Evolutionary conservation across 1,140 invertebrate species (phyloP).

Genomic region (Bombus polaris): DNA sequence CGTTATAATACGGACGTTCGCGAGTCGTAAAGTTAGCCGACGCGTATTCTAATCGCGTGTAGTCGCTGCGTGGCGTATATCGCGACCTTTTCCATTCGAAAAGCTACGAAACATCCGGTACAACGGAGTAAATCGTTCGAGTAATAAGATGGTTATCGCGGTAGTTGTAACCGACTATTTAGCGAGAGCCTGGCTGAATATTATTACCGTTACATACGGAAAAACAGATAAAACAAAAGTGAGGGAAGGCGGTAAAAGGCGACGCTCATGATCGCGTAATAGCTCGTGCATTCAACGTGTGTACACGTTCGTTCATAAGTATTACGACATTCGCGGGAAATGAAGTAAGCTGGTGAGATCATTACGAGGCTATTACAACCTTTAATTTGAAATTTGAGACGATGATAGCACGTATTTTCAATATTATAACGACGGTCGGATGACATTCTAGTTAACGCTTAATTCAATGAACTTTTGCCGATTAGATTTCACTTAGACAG

Average conservation of each 20-base stretch:
- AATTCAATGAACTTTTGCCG: background rate
- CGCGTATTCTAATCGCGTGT: background rate
- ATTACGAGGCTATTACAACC: background rate
- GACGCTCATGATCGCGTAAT: slow-evolving; percentile 31
- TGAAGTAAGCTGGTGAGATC: background rate
- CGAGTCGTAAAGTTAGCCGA: slow-evolving; percentile 20
- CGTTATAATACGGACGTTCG: slow-evolving; percentile 37
- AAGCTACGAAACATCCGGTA: slow-evolving; percentile 21
- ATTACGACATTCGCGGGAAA: background rate
- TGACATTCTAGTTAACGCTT: background rate
- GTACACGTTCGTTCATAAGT: background rate
- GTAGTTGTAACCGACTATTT: slow-evolving; percentile 35
- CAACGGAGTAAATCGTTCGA: slow-evolving; percentile 32
- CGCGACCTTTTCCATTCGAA: slow-evolving; percentile 20
- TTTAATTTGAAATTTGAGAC: background rate
- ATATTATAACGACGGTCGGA: background rate
- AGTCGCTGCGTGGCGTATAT: background rate
- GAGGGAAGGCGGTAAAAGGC: background rate
- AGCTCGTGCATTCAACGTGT: background rate
- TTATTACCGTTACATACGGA: slow-evolving; percentile 35
- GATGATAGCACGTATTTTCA: background rate
- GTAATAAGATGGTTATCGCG: slow-evolving; percentile 47
- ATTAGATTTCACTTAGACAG: too few relatives aligned
- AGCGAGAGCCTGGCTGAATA: slow-evolving; percentile 22
- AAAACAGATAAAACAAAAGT: slow-evolving; percentile 10